Conservation (phyloP, 1,140 invertebrate species). For the Oncopeltus fasciatus region DNA sequence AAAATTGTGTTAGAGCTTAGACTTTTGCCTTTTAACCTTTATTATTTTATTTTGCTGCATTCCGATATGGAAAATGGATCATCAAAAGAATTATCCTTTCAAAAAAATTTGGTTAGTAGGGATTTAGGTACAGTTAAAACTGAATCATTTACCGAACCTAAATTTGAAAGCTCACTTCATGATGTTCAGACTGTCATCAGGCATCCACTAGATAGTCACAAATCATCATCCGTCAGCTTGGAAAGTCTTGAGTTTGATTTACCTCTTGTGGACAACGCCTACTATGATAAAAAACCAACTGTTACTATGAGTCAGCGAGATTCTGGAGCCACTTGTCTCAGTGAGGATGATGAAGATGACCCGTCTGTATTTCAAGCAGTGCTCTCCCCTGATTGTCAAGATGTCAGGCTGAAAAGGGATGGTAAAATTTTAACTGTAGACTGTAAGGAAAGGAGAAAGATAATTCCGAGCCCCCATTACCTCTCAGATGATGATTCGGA, state of each 20-base stretch:
- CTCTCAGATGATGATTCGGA: constrained; percentile 14
- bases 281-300: not conserved
- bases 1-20: no score
- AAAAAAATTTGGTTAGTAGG: no score
- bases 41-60: no score
- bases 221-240: not conserved
- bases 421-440: not conserved
- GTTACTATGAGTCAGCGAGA: not conserved
- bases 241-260: constrained; percentile 11
- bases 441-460: constrained; percentile 11
- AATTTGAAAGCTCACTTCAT: not conserved
- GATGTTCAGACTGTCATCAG: not conserved
- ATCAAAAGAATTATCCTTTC: no score
- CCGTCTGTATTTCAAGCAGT: constrained; percentile 26
- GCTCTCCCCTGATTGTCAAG: constrained; percentile 25
- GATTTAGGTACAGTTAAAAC: no score
- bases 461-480: constrained; percentile 11
- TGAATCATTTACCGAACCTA: no score
- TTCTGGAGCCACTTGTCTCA: not conserved
- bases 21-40: no score
- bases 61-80: no score
- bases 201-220: constrained; percentile 8
- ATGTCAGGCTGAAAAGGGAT: constrained; percentile 25
- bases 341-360: constrained; percentile 23
- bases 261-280: not conserved